Evolutionary conservation across 2,113 vertebrate species (phyloP).

Genomic region (Regulus satrapa): DNA sequence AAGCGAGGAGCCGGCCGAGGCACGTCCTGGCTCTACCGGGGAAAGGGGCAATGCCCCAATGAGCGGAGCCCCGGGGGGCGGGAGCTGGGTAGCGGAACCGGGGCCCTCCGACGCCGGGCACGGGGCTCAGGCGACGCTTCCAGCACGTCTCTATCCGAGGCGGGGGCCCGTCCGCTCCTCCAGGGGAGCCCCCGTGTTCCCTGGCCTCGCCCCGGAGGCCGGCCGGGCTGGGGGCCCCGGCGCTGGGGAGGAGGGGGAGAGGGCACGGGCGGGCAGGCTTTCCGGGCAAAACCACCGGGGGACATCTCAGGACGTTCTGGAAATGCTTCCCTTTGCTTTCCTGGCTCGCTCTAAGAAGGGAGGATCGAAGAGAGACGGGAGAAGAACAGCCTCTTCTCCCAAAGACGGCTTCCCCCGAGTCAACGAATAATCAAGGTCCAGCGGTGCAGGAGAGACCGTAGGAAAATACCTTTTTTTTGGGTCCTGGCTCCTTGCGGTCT

Average conservation of each 20-base stretch:
- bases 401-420: background rate
- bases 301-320: background rate
- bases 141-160: background rate
- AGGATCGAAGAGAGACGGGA: background rate
- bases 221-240: background rate
- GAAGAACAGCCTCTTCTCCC: background rate
- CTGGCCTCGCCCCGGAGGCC: background rate
- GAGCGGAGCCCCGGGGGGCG: background rate
- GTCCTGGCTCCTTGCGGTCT: constrained; percentile 92
- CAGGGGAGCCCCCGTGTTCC: background rate
- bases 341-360: background rate
- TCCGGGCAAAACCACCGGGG: background rate
- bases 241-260: background rate
- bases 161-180: background rate
- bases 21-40: background rate
- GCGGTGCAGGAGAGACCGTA: background rate
- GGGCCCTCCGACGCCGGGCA: background rate
- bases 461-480: constrained; percentile 90
- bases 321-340: background rate
- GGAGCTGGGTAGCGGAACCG: background rate
- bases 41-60: background rate
- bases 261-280: background rate
- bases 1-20: background rate
- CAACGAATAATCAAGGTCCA: constrained; percentile 23
- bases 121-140: background rate